Percentiles rank a stretch among this genome's conserved stretches.
phyloP scores from a whole-genome alignment of 2,113 vertebrate genomes.

The Lucifuga dentata region DNA sequence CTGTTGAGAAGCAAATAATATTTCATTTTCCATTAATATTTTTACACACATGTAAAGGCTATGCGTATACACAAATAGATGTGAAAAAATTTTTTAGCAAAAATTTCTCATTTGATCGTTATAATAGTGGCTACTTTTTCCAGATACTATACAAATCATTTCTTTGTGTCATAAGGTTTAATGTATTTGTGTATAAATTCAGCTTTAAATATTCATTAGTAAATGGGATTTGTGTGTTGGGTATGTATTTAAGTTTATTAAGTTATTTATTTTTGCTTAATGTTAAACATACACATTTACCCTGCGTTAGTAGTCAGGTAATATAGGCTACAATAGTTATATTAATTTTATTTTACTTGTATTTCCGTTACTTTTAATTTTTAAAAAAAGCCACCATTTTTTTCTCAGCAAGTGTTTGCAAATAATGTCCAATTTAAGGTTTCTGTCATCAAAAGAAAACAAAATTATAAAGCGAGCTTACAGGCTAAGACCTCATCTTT shows the following conservation, averaged over 20 bases:
- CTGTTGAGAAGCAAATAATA: slow-evolving; percentile 11
- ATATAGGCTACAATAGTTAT: background rate
- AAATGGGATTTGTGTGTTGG: slow-evolving; percentile 6
- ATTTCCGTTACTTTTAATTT: slow-evolving; percentile 21
- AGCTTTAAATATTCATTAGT: background rate
- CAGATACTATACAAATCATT: background rate
- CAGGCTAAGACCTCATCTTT: slow-evolving; percentile 53
- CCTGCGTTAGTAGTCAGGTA: background rate
- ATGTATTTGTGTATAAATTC: slow-evolving; percentile 6
- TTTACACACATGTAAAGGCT: too few species aligned
- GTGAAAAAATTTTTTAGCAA: background rate
- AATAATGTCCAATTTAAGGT: slow-evolving; percentile 25
- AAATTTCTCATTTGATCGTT: background rate
- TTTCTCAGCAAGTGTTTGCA: slow-evolving; percentile 5
- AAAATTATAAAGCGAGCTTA: slow-evolving; percentile 52
- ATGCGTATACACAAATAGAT: too few species aligned
- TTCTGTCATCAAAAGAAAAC: slow-evolving; percentile 32
- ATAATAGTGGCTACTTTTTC: background rate
- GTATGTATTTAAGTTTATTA: background rate
- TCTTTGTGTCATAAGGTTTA: background rate
- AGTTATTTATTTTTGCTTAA: background rate
- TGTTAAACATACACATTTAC: slow-evolving; percentile 1
- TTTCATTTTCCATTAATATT: slow-evolving; percentile 22
- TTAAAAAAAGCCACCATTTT: slow-evolving; percentile 9
- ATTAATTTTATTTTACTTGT: slow-evolving; percentile 8